Evolutionary conservation across 1,140 invertebrate genomes (phyloP).

Genomic region (Galendromus occidentalis): DNA sequence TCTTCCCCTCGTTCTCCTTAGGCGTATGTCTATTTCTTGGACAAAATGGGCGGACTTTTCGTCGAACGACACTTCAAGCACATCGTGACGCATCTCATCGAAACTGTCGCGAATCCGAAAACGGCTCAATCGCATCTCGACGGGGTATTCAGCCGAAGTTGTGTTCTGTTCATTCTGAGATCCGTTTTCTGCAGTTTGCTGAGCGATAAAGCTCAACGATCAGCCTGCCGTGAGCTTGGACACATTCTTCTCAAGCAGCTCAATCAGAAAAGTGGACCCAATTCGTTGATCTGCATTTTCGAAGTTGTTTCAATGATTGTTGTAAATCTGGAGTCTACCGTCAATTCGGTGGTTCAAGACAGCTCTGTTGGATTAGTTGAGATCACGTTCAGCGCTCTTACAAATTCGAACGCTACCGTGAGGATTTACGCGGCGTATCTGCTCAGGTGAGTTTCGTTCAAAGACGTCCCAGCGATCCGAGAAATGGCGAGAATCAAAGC

Average conservation of each 20-base stretch:
- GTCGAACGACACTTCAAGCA: constrained; percentile 70
- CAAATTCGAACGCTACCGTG: constrained; percentile 5
- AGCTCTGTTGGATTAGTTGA: constrained; percentile 5
- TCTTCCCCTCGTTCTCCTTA: constrained; percentile 24
- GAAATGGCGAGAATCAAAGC: not conserved
- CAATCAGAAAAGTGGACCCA: constrained; percentile 43
- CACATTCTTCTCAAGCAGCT: constrained; percentile 79
- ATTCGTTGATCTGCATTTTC: constrained; percentile 14
- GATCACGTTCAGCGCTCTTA: constrained; percentile 5
- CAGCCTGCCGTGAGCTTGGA: constrained; percentile 82
- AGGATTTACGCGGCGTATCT: constrained; percentile 1
- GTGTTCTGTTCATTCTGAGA: constrained; percentile 82
- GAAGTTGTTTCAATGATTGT: constrained; percentile 11
- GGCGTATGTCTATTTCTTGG: constrained; percentile 80
- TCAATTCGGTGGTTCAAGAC: constrained; percentile 1
- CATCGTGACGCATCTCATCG: constrained; percentile 68
- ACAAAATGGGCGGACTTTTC: constrained; percentile 79
- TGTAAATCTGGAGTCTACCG: constrained; percentile 4
- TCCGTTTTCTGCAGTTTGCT: constrained; percentile 77
- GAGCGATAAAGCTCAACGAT: constrained; percentile 85
- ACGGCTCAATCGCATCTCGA: constrained; percentile 85
- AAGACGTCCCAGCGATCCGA: not conserved
- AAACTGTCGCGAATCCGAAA: constrained; percentile 70
- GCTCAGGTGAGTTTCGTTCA: not conserved
- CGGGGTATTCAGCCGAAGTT: constrained; percentile 90